Base-by-base conservation (phyloP, 1,140 invertebrate genomes). In the Neodiprion virginianus region DNA sequence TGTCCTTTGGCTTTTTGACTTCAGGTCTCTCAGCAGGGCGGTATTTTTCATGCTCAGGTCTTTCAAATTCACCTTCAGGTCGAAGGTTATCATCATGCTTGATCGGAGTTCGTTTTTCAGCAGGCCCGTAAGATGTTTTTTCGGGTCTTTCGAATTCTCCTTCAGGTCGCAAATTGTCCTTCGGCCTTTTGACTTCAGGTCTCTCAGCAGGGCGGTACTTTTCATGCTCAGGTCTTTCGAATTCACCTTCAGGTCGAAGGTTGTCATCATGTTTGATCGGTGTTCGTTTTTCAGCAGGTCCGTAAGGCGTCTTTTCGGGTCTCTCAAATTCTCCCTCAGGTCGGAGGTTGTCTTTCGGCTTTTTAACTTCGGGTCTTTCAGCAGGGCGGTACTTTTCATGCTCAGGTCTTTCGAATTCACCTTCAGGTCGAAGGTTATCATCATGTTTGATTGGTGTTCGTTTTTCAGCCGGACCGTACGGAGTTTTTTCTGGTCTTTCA, bases 381-480 rank as follows among this genome's bases (percentile, higher is more conserved):
- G 85, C 89, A 23, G 80, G 81, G 28, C 71, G 67, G 68, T 74
- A 79, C 69, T 72, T 40, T 17, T 79, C 73, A 61, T 81, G 77
- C 48, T 81, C 77, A n/a, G 80, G 75, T 73, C 75, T 70, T 73
- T 84, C 85, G 73, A 91, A 90, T 10, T 90, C 87, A 14, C 92
- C 92, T 84, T 93, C 92, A 9, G 91, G 88, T 72, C 86, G 87
- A 8, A 93, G 80, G 80, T 93, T 93, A 81, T 90, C 85, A 0
- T 88, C 89, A 70, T 85, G 85, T 67, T 77, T 86, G 17, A 86
- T 86, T 0, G 85, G 83, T 12, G 78, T 77, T 72, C 83, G 78
- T 75, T 81, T 81, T 50, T 86, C 80, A 0, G 77, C 82, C 10
- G 79, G 82, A n/a, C 79, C 80, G n/a, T 79, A 53, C 2, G 77